Conservation (phyloP, 30 jellyfish, hydroid and myxozoan genomes). For the Turritopsis rubra region DNA sequence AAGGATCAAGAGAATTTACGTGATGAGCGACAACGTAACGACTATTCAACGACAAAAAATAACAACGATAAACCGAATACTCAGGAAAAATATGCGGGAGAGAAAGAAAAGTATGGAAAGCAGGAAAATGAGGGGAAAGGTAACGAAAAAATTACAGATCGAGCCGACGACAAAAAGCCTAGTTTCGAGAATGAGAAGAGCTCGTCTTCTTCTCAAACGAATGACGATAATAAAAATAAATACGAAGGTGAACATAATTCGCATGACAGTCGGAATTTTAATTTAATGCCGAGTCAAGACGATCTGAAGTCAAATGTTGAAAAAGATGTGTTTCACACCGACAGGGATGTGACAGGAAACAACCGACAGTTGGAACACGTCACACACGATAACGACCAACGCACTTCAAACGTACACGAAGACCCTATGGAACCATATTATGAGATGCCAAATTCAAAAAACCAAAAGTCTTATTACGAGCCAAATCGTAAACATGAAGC, state of each 20-base stretch:
- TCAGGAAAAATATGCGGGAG: slow-evolving; percentile 1
- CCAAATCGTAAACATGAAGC: slow-evolving; percentile 18
- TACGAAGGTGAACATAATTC: too few species aligned
- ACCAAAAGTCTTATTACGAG: slow-evolving; percentile 11
- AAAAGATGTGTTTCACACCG: background rate
- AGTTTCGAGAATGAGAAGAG: background rate
- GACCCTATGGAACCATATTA: slow-evolving; percentile 27
- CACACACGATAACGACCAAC: background rate
- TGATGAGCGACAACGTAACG: background rate
- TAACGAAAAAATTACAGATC: background rate
- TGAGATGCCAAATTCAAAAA: slow-evolving; percentile 27
- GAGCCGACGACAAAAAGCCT: background rate
- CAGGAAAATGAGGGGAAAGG: slow-evolving; percentile 1
- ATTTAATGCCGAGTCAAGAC: background rate
- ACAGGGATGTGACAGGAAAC: background rate
- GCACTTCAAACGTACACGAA: slow-evolving; percentile 17
- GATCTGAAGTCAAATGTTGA: background rate
- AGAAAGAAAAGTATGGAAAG: slow-evolving; percentile 2
- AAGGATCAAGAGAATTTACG: background rate
- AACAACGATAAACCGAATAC: background rate
- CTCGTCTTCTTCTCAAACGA: background rate
- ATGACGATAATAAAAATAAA: background rate
- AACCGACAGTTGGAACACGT: background rate
- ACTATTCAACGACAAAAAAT: background rate
- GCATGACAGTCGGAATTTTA: background rate